These are phyloP conservation scores for Diarsia mendica DNA, from an alignment of 2,888 invertebrate species.

Conservation along the genomic window DNA sequence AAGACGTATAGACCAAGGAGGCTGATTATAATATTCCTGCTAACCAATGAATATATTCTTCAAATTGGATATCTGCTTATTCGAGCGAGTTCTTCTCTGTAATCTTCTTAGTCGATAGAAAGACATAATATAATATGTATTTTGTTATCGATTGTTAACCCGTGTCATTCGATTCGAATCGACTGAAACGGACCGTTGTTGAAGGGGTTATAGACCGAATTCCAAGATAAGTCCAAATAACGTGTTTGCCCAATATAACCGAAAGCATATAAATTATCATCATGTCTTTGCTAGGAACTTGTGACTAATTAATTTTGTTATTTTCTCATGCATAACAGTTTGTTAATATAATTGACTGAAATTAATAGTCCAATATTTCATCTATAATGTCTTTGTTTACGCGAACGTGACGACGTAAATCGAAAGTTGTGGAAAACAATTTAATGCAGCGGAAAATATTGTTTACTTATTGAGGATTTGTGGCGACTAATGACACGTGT, in stretches of 20 bases:
- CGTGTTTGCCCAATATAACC: neutral
- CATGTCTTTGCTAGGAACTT: neutral
- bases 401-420: constrained; percentile 27
- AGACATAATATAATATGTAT: neutral
- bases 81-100: neutral
- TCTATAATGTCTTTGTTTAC: constrained; percentile 49
- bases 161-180: neutral
- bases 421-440: constrained; percentile 25
- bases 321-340: neutral
- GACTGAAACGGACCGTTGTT: neutral
- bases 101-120: neutral
- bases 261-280: neutral
- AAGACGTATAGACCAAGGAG: neutral
- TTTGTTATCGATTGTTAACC: neutral
- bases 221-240: neutral
- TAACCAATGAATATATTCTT: neutral
- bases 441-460: constrained; percentile 20
- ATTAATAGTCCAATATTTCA: constrained; percentile 36
- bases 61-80: neutral
- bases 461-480: constrained; percentile 9
- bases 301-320: neutral
- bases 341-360: constrained; percentile 19
- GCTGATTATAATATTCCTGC: neutral
- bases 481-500: neutral
- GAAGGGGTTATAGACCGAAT: neutral